Conservation (phyloP, 2,113 vertebrate species). For the Ivindomyrus marchei region DNA sequence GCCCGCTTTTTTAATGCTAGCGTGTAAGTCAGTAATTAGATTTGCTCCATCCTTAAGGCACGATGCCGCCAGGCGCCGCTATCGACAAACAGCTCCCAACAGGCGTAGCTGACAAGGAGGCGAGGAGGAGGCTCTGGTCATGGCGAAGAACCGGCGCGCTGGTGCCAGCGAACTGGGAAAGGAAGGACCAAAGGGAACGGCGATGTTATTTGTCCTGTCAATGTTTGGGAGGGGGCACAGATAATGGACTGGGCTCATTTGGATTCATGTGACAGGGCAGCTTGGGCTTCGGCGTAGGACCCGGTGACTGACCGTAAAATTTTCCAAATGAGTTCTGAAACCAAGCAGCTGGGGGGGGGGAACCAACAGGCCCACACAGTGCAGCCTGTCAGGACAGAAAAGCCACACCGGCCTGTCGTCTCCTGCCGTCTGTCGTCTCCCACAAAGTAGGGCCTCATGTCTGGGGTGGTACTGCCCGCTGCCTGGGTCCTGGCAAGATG, state of each 20-base stretch:
- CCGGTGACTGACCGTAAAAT: slow-evolving; percentile 9
- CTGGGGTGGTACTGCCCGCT: not conserved
- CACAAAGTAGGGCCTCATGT: not conserved
- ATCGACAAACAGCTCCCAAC: slow-evolving; percentile 20
- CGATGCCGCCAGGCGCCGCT: not conserved
- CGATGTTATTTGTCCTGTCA: not conserved
- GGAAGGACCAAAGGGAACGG: not conserved
- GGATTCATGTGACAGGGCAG: slow-evolving; percentile 3
- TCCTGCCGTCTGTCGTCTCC: not conserved
- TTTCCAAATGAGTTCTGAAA: slow-evolving; percentile 15
- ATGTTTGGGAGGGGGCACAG: not conserved
- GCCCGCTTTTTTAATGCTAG: not conserved
- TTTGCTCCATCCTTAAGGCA: not conserved
- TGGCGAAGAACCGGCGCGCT: not conserved
- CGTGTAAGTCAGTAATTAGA: slow-evolving; percentile 11
- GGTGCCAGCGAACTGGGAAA: not conserved
- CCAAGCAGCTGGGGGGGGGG: not conserved
- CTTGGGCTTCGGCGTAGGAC: not conserved
- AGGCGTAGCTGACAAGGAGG: not conserved
- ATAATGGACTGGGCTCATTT: slow-evolving; percentile 1
- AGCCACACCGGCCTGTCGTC: not conserved
- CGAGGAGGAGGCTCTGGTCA: not conserved
- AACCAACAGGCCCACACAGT: not conserved
- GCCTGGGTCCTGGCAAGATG: not conserved
- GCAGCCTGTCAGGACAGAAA: not conserved